A percentile compares a stretch with the other conserved stretches of the same genome.
These are phyloP conservation scores for Enteromius radiatus DNA, from an alignment of 2,797 vertebrate genomes.

Conservation along the genomic window DNA sequence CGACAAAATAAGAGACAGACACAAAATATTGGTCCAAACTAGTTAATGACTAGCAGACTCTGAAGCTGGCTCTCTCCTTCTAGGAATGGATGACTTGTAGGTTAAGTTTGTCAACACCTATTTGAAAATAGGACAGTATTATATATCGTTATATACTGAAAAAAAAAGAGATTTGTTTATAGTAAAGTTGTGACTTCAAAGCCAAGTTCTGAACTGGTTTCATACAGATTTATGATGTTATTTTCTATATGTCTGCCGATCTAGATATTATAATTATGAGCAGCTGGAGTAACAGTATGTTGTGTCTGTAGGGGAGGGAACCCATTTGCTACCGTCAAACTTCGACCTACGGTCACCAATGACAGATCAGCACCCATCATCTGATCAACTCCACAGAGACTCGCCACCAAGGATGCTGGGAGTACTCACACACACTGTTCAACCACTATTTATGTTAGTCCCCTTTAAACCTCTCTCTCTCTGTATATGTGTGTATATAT, in stretches of 20 bases:
- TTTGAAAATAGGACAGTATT: background rate
- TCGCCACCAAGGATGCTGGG: constrained; percentile 16
- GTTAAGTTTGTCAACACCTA: background rate
- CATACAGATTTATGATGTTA: no score
- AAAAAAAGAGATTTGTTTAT: no score
- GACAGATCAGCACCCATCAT: constrained; percentile 92
- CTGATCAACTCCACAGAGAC: constrained; percentile 61
- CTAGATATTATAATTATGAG: background rate
- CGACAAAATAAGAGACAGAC: no score
- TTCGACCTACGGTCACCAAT: constrained; percentile 94
- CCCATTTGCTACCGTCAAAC: constrained; percentile 91
- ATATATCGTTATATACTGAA: no score
- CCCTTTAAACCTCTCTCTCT: constrained; percentile 24
- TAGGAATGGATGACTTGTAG: no score
- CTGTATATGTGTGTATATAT: background rate
- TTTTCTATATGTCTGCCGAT: no score
- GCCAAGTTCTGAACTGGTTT: no score
- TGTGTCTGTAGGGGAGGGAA: constrained; percentile 87
- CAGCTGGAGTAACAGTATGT: background rate
- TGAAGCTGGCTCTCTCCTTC: background rate
- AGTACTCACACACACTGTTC: constrained; percentile 15
- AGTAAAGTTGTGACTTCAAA: no score
- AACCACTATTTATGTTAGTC: constrained; percentile 33
- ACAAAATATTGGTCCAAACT: no score
- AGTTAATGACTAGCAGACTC: no score